Evolutionary conservation across 2,797 vertebrate species (phyloP), one percentile per base, ranked within the genome.

Genomic region (Diglossa cyanea): DNA sequence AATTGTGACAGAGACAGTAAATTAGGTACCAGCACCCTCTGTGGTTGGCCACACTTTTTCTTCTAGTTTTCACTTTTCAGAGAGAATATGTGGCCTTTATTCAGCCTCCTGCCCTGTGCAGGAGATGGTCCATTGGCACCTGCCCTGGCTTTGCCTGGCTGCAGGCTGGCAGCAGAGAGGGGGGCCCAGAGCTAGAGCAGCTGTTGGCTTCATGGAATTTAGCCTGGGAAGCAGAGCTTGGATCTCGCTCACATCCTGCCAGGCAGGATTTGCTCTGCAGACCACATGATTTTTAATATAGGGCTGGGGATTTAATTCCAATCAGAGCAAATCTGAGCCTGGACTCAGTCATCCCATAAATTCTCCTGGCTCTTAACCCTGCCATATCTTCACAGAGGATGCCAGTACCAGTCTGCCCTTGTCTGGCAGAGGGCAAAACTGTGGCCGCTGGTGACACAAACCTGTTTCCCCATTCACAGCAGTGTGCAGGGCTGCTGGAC

Each of bases 261-360:
- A 21, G 63, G 67, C 40, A 88, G 75, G 75, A 93, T 90, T 91
- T 2, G 0, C 37, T 90, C 25, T 63, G 53, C 53, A 90, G 82
- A 94, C 72, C 72, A 74, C 82, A 28, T 7, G 4, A 83, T 93
- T 94, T 95, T 93, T 95, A 90, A 90, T 88, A 90, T 57, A 17
- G 40, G 61, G 2, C 57, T 86, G 24, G 61, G 78, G 88, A 95
- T 91, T 95, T 88, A 85, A 74, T 57, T 86, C 60, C 61, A 53
- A 90, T 88, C 79, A 88, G 72, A 94, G 86, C 17, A 86, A 94
- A 93, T 90, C 61, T 74, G 57, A 42, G 40, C 45, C 76, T 80
- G 65, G 61, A 86, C 63, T 55, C 45, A 5, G 1, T 68, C 53
- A 65, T 91, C 40, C 37, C 30, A 14, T 57, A 77, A 91, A 67